These are phyloP conservation scores for Nebria salina DNA, from an alignment of 2,888 invertebrate genomes.

Conservation along the genomic window DNA sequence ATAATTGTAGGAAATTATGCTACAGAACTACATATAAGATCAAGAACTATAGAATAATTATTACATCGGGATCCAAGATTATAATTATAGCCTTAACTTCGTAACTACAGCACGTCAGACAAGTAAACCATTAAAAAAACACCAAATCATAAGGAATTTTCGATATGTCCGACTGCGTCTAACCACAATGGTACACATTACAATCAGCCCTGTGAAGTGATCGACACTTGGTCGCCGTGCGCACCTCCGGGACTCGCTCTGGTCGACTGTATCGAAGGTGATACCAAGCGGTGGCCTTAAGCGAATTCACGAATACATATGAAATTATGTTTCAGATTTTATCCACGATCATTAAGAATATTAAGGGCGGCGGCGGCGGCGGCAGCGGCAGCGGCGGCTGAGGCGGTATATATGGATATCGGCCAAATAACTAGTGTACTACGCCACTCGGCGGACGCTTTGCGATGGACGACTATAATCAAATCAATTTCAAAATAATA, in stretches of 20 bases:
- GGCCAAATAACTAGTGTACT: slow-evolving; percentile 59
- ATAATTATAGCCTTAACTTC: slow-evolving; percentile 60
- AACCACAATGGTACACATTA: slow-evolving; percentile 54
- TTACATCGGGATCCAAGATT: slow-evolving; percentile 60
- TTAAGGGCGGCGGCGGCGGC: slow-evolving; percentile 61
- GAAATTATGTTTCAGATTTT: slow-evolving; percentile 63
- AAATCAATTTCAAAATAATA: slow-evolving; percentile 41
- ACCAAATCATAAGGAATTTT: slow-evolving; percentile 48
- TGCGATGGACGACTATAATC: slow-evolving; percentile 38
- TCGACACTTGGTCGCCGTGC: neutral
- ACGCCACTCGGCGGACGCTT: slow-evolving; percentile 52
- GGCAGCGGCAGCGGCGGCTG: slow-evolving; percentile 58
- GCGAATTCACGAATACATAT: slow-evolving; percentile 61
- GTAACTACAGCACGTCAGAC: slow-evolving; percentile 56
- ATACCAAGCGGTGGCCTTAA: slow-evolving; percentile 59
- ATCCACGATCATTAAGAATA: slow-evolving; percentile 64
- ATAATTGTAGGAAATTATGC: slow-evolving; percentile 61
- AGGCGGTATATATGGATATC: slow-evolving; percentile 58
- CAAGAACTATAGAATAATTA: slow-evolving; percentile 61
- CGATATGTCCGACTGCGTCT: slow-evolving; percentile 51
- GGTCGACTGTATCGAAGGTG: slow-evolving; percentile 55
- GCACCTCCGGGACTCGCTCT: neutral
- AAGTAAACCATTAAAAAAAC: slow-evolving; percentile 54
- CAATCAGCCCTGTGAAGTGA: slow-evolving; percentile 49
- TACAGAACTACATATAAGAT: slow-evolving; percentile 57